Base-by-base conservation (phyloP, 2,113 vertebrate genomes). In the Notothenia coriiceps region DNA sequence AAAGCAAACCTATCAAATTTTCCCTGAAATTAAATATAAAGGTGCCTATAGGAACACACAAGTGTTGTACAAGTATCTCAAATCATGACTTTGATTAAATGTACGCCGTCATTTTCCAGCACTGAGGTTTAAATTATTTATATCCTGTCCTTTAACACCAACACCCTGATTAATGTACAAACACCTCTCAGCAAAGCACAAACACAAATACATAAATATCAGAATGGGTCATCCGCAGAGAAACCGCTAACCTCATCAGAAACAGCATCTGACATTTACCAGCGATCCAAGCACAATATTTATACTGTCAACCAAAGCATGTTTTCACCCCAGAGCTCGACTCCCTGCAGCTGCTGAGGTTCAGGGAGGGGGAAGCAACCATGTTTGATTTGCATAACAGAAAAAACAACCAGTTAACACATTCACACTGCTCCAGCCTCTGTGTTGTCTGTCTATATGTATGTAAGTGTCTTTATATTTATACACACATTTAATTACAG, bases 301-400 rank as follows among this genome's bases (percentile, higher is more conserved):
- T 89, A 70, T 77, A 89, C 80, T 80, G 76, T 91, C 85, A 90
- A 90, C 87, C 47, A n/a, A 43, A 74, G 57, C 50, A 6, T 82
- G 88, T 90, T 88, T 87, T 86, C 73, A 77, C 77, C 49, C 56
- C n/a, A 25, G 44, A 51, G 72, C 70, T 75, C 1, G 4, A 76
- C 50, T 62, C 57, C 63, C 70, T 70, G 76, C 78, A 84, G 84
- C 82, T 83, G 82, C 20, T 77, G 71, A 71, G 62, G 61, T 52
- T 77, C 50, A 49, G 77, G 51, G 62, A 20, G 12, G 5, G 25
- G 55, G 15, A 80, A 44, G 51, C 44, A 33, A 46, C 43, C 43
- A 43, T n/a, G 17, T 55, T 57, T 46, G 43, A 60, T 72, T 65
- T 60, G 67, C 54, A 77, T 46, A 80, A 54, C 11, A 74, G 35